A percentile compares a stretch with the other conserved stretches of the same genome.
These are phyloP conservation scores for Myotis daubentonii DNA, from an alignment of 2,797 vertebrate genomes.

Conservation along the genomic window DNA sequence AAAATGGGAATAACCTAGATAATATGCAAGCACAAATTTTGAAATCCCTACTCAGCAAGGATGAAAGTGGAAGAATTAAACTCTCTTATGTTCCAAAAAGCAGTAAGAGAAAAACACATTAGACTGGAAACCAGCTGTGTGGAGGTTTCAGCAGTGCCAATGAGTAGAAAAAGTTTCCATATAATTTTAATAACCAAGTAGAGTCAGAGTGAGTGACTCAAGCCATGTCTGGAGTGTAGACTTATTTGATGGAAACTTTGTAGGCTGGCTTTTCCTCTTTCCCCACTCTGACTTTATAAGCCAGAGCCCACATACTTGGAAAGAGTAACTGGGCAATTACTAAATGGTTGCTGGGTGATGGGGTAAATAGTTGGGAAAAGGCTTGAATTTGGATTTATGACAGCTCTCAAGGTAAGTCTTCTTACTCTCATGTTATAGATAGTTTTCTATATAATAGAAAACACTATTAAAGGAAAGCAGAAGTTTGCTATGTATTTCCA, in stretches of 20 bases:
- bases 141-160: not conserved
- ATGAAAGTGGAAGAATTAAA: slow-evolving; percentile 2
- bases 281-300: slow-evolving; percentile 48
- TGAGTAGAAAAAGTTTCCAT: slow-evolving; percentile 57
- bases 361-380: slow-evolving; percentile 56
- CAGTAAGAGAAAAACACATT: not conserved
- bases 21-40: not conserved
- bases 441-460: not conserved
- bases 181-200: slow-evolving; percentile 61
- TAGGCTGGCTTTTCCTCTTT: slow-evolving; percentile 53
- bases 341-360: slow-evolving; percentile 54
- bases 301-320: slow-evolving; percentile 55
- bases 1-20: not conserved
- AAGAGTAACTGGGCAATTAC: slow-evolving; percentile 50
- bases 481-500: not conserved
- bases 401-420: slow-evolving; percentile 52
- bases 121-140: slow-evolving; percentile 10
- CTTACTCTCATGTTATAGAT: not conserved
- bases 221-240: slow-evolving; percentile 60
- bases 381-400: slow-evolving; percentile 55
- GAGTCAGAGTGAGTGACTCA: slow-evolving; percentile 63
- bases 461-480: not conserved
- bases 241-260: slow-evolving; percentile 72
- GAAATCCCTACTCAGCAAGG: not conserved
- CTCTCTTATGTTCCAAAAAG: not conserved